phyloP scores from a whole-genome alignment of 2,888 invertebrate species.

The Cantharis rufa region DNA sequence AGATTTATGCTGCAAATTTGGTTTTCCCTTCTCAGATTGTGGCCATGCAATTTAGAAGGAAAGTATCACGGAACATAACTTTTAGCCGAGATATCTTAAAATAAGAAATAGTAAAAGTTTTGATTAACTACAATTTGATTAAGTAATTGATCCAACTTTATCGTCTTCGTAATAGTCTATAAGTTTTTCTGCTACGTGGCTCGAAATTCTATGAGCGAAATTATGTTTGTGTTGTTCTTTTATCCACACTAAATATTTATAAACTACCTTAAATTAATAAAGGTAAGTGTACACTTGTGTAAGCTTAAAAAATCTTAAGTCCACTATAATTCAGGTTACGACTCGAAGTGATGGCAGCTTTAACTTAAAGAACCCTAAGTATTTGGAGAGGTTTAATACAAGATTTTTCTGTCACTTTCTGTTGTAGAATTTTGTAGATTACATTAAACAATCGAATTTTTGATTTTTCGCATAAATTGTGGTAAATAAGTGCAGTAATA shows the following conservation, averaged over 20 bases:
- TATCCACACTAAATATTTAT: neutral
- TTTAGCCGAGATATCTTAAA: neutral
- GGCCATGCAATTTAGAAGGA: neutral
- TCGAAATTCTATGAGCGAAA: neutral
- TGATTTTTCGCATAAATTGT: no score
- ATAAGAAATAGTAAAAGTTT: neutral
- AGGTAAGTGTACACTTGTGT: neutral
- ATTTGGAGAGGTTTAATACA: neutral
- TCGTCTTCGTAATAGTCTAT: neutral
- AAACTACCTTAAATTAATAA: neutral
- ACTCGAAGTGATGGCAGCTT: neutral
- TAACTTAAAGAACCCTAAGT: neutral
- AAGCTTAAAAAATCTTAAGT: neutral
- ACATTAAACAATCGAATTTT: no score
- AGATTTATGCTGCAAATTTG: neutral
- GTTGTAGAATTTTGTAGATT: no score
- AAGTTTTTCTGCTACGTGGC: neutral
- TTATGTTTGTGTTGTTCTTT: neutral
- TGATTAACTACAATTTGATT: neutral
- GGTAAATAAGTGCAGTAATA: no score
- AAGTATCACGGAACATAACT: neutral
- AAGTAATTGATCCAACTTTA: neutral
- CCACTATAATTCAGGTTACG: neutral
- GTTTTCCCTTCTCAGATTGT: neutral
- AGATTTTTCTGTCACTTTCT: neutral